Base-by-base conservation (phyloP, 2,888 invertebrate species). In the Beris morrisii region DNA sequence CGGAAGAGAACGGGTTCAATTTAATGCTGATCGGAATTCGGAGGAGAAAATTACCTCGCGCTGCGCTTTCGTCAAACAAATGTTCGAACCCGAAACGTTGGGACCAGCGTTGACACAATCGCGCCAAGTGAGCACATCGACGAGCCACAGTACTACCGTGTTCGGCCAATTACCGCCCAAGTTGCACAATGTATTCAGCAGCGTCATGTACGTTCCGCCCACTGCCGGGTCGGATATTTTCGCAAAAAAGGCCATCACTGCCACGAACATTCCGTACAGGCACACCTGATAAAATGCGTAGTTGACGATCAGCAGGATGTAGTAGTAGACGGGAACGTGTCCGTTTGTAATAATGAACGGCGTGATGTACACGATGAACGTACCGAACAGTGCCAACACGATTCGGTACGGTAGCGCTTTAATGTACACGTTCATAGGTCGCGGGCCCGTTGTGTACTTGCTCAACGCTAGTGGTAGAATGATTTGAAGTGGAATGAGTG, bases 141-240 rank as follows among this genome's bases (percentile, higher is more conserved):
- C 95, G 67, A 94, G 84, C 90, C 94, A 96, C 4, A 97, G 84
- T 0, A 95, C 90, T 4, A 95, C 83, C 0, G 97, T 96, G 67
- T 90, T 87, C 0, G 98, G 97, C 98, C 97, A 98, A 77, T 96
- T 97, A 5, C 95, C 95, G n/a, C 99, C 99, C 67, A 99, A 85
- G 83, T 99, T 99, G 56, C 91, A 88, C 28, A 98, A 84, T 0
- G 99, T 99, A 79, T 99, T 99, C 13, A 99, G 83, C 59, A 99
- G 84, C 0, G 99, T 99, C 99, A 99, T 99, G 79, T 99, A 99
- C 0, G 99, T 99, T 5, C 99, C 97, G 2, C 99, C 99, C 0
- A 98, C 95, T 0, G 90, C 85, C 0, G 97, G 96, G 79, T 99
- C 99, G 69, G 97, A 97, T 58, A 99, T 89, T 81, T 93, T 92